phyloP scores from a whole-genome alignment of 1,140 invertebrate genomes.

The Teleopsis dalmanni region DNA sequence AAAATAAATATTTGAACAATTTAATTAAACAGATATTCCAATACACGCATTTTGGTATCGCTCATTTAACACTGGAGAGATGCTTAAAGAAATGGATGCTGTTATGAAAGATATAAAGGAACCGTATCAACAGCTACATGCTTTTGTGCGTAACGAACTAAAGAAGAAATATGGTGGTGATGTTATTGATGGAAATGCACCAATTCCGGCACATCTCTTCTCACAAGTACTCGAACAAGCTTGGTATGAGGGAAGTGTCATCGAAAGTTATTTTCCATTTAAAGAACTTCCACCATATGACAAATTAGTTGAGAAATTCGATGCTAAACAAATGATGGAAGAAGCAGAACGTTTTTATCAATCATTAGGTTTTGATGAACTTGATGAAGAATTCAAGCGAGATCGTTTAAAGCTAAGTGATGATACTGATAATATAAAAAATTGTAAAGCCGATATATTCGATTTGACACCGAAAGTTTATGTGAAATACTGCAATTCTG shows the following conservation, averaged over 20 bases:
- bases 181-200: slow-evolving; percentile 58
- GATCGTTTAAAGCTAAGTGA: slow-evolving; percentile 33
- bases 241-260: slow-evolving; percentile 34
- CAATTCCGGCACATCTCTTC: slow-evolving; percentile 83
- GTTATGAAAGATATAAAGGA: slow-evolving; percentile 62
- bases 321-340: slow-evolving; percentile 25
- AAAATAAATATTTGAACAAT: neutral
- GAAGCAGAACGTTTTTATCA: slow-evolving; percentile 33
- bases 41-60: slow-evolving; percentile 36
- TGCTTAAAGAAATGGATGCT: slow-evolving; percentile 49
- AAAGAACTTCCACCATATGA: slow-evolving; percentile 30
- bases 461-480: slow-evolving; percentile 32
- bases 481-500: slow-evolving; percentile 38
- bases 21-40: slow-evolving; percentile 21
- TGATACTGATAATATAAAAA: slow-evolving; percentile 26
- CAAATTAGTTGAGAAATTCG: slow-evolving; percentile 23
- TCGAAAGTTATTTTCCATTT: slow-evolving; percentile 30
- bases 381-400: slow-evolving; percentile 26
- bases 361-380: slow-evolving; percentile 25
- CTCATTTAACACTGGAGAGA: slow-evolving; percentile 49
- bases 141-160: slow-evolving; percentile 72
- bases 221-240: slow-evolving; percentile 43
- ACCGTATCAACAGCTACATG: slow-evolving; percentile 78
- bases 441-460: slow-evolving; percentile 35
- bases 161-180: slow-evolving; percentile 63